These are phyloP conservation scores for Dryococelus australis DNA, from an alignment of 2,888 invertebrate species.

Conservation along the genomic window DNA sequence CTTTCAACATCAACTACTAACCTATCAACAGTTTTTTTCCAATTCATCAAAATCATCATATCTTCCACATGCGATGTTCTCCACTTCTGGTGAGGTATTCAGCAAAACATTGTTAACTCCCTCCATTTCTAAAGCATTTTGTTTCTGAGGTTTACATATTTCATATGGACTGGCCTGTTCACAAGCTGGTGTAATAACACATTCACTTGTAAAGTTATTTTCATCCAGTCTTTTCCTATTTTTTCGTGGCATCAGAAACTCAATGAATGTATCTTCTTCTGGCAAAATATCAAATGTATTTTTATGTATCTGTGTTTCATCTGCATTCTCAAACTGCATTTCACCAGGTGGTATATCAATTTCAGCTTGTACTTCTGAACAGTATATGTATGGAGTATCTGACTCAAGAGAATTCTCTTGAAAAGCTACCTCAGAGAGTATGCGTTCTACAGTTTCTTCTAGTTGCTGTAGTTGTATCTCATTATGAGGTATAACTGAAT, in stretches of 20 bases:
- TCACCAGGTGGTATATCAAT: not conserved
- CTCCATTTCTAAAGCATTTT: not conserved
- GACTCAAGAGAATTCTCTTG: constrained; percentile 27
- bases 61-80: not conserved
- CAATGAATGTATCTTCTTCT: constrained; percentile 40
- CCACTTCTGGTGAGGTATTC: not conserved
- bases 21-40: constrained; percentile 35
- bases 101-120: not conserved
- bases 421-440: constrained; percentile 33
- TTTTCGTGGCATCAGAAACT: constrained; percentile 36
- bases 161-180: not conserved
- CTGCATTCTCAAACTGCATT: not conserved
- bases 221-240: not conserved
- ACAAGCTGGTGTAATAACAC: not conserved
- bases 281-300: constrained; percentile 36
- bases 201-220: constrained; percentile 25
- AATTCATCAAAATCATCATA: constrained; percentile 33
- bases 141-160: not conserved
- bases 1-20: constrained; percentile 38
- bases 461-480: constrained; percentile 34
- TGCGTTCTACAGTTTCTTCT: constrained; percentile 33
- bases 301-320: constrained; percentile 10
- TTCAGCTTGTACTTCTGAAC: not conserved
- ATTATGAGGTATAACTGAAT: not conserved
- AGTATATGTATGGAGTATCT: not conserved